Percentiles rank a stretch among this genome's conserved stretches.
These are phyloP conservation scores for Anolis apletophallus DNA, from an alignment of 2,797 vertebrate genomes.

Conservation along the genomic window DNA sequence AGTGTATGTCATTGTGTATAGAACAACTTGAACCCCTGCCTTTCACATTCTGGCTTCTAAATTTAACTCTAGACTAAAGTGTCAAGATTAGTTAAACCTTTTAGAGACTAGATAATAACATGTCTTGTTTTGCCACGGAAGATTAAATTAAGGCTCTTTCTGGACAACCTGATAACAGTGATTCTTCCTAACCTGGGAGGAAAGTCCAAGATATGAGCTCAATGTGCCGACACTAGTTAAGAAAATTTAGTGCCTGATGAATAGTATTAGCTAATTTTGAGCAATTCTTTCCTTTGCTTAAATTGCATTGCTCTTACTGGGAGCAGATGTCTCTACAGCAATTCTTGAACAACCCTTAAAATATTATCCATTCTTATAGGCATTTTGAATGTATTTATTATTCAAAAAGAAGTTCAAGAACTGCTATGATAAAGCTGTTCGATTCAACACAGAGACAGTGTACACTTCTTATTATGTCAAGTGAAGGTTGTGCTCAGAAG, in stretches of 20 bases:
- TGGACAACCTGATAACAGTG: constrained; percentile 1
- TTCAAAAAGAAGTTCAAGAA: not conserved
- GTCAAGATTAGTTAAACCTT: constrained; percentile 48
- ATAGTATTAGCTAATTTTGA: constrained; percentile 29
- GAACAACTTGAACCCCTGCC: constrained; percentile 14
- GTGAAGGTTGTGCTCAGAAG: constrained; percentile 10
- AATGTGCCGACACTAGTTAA: constrained; percentile 25
- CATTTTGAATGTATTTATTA: constrained; percentile 39
- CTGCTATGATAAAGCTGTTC: constrained; percentile 31
- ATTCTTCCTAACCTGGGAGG: constrained; percentile 40
- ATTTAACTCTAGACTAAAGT: constrained; percentile 40
- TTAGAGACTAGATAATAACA: constrained; percentile 43
- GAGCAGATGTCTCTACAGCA: constrained; percentile 35
- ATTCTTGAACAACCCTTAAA: constrained; percentile 34
- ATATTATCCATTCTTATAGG: not conserved
- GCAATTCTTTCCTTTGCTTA: constrained; percentile 30
- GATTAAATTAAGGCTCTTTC: constrained; percentile 35
- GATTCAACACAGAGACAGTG: not conserved
- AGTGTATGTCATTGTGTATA: constrained; percentile 51
- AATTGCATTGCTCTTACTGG: constrained; percentile 28
- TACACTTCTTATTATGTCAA: not conserved
- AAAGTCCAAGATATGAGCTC: constrained; percentile 27
- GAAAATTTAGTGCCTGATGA: constrained; percentile 11
- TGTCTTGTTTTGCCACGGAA: constrained; percentile 33
- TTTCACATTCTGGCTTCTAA: constrained; percentile 47